Evolutionary conservation across 1,140 invertebrate species (phyloP).

Genomic region (Camponotus pennsylvanicus): DNA sequence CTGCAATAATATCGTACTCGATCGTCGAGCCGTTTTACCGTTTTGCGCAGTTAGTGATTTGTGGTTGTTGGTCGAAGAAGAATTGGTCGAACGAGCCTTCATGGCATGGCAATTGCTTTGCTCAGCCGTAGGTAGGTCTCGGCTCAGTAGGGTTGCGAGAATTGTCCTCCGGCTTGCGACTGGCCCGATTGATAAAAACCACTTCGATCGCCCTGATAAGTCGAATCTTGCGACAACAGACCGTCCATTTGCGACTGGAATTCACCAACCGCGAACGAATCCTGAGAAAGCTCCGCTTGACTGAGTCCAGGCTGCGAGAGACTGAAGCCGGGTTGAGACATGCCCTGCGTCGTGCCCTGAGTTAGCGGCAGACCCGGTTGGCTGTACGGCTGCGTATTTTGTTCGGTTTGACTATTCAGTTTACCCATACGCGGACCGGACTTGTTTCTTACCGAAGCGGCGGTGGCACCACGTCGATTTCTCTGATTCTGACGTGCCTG

Average conservation of each 20-base stretch:
- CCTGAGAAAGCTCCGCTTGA: conserved; percentile 94
- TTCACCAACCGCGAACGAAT: conserved; percentile 94
- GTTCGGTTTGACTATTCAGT: conserved; percentile 82
- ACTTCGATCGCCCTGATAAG: conserved; percentile 94
- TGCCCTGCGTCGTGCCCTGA: conserved; percentile 90
- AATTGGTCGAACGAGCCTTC: conserved; percentile 85
- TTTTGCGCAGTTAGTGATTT: conserved; percentile 85
- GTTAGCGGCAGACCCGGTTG: conserved; percentile 88
- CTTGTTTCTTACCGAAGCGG: conserved; percentile 72
- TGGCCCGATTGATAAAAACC: conserved; percentile 90
- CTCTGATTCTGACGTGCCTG: conserved; percentile 86
- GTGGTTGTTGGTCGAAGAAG: conserved; percentile 84
- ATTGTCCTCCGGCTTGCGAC: conserved; percentile 87
- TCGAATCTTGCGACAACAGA: conserved; percentile 97
- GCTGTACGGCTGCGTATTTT: conserved; percentile 88
- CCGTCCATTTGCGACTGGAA: conserved; percentile 98
- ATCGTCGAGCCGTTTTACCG: conserved; percentile 82
- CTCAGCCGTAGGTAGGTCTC: conserved; percentile 80
- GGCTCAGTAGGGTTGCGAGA: conserved; percentile 88
- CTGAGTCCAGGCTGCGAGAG: conserved; percentile 90
- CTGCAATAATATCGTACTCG: conserved; percentile 77
- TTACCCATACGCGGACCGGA: conserved; percentile 80
- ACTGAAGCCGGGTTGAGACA: conserved; percentile 91
- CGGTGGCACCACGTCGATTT: conserved; percentile 75
- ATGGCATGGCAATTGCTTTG: conserved; percentile 85